Conservation (phyloP, 2,113 vertebrate species). For the Plotosus lineatus region DNA sequence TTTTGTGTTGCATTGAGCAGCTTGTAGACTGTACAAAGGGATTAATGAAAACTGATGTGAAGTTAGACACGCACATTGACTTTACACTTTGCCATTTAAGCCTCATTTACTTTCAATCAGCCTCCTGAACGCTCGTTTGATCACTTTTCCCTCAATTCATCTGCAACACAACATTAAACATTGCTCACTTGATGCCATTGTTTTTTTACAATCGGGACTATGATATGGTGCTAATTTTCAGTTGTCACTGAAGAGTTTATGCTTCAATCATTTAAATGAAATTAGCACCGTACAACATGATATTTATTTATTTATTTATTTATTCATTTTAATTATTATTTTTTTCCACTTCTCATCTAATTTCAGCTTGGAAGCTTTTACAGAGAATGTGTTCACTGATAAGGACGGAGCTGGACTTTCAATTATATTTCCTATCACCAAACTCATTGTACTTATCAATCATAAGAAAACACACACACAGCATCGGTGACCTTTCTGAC, state of each 20-base stretch:
- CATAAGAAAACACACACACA: neutral
- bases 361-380: neutral
- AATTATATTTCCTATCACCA: neutral
- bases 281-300: neutral
- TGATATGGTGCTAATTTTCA: neutral
- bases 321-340: neutral
- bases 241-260: neutral
- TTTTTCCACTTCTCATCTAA: neutral
- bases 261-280: neutral
- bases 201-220: neutral
- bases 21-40: constrained; percentile 4
- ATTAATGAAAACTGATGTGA: constrained; percentile 9
- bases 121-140: neutral
- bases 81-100: neutral
- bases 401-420: neutral
- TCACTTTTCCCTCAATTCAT: neutral
- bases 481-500: neutral
- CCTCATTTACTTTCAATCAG: neutral
- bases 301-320: neutral
- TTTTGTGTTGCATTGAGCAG: constrained; percentile 9
- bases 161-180: neutral
- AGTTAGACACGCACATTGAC: neutral
- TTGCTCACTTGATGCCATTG: neutral
- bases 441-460: neutral
- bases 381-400: neutral